Evolutionary conservation across 2,888 invertebrate species (phyloP).

Genomic region (Neelides folsomi): DNA sequence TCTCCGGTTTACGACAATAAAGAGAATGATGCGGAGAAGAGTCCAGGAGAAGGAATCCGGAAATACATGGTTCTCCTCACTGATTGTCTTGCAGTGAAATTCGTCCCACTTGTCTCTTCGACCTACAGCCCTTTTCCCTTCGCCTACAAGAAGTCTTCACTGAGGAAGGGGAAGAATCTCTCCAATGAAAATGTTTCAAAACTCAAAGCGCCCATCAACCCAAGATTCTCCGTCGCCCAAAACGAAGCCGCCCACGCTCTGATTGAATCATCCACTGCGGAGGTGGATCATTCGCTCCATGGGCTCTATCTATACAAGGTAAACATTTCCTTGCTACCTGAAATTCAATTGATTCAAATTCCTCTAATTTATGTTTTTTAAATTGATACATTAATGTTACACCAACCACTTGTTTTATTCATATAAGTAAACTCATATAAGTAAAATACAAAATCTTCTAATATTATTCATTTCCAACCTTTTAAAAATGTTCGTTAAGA

Average conservation of each 20-base stretch:
- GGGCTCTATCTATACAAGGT: slow-evolving; percentile 25
- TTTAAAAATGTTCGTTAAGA: too few relatives aligned
- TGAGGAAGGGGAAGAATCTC: neutral
- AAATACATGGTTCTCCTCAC: slow-evolving; percentile 26
- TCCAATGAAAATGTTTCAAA: neutral
- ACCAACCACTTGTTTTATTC: too few relatives aligned
- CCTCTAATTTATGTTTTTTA: too few relatives aligned
- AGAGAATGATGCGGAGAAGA: too few relatives aligned
- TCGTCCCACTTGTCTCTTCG: slow-evolving; percentile 20
- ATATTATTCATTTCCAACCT: too few relatives aligned
- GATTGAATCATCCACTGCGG: slow-evolving; percentile 8
- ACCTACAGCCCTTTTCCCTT: slow-evolving; percentile 11
- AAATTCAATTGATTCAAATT: neutral
- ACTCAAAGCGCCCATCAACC: neutral
- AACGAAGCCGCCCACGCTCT: neutral
- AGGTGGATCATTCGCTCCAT: slow-evolving; percentile 26
- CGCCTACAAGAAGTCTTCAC: slow-evolving; percentile 8
- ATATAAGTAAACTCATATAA: too few relatives aligned
- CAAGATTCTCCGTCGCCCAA: neutral
- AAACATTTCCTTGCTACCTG: neutral
- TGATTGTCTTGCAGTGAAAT: slow-evolving; percentile 27
- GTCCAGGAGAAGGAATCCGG: slow-evolving; percentile 3
- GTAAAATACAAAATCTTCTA: too few relatives aligned
- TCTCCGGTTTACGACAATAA: too few relatives aligned
- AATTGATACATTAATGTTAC: too few relatives aligned